Evolutionary conservation across 1,140 invertebrate genomes (phyloP).

Genomic region (Neomicropteryx cornuta): DNA sequence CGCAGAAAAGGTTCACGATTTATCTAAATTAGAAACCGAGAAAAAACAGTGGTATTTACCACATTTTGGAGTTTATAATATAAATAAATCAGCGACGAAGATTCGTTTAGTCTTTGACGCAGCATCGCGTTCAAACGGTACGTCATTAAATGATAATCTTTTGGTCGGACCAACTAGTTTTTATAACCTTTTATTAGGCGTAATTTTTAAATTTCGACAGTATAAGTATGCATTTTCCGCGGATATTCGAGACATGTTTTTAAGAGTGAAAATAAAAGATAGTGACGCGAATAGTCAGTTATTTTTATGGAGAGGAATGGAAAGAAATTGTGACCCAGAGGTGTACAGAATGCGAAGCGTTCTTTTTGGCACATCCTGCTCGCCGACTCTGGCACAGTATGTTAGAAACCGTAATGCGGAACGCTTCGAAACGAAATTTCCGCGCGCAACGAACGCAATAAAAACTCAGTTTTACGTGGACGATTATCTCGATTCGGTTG

Average conservation of each 20-base stretch:
- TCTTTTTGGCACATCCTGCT: slow-evolving; percentile 10
- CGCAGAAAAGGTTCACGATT: too few relatives aligned
- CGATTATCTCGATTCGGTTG: slow-evolving; percentile 5
- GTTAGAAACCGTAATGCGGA: slow-evolving; percentile 7
- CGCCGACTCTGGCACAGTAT: slow-evolving; percentile 10
- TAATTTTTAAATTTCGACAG: too few relatives aligned
- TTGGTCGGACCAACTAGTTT: too few relatives aligned
- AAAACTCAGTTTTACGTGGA: slow-evolving; percentile 6
- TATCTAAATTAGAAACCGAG: too few relatives aligned
- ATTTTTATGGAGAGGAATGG: not conserved
- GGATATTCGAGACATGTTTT: not conserved
- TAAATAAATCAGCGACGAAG: too few relatives aligned
- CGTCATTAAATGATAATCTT: too few relatives aligned
- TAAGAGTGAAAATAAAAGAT: not conserved
- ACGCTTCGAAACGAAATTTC: not conserved
- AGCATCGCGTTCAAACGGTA: too few relatives aligned
- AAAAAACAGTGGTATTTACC: too few relatives aligned
- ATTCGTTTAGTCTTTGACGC: too few relatives aligned
- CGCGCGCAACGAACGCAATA: not conserved
- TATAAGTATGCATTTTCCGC: too few relatives aligned
- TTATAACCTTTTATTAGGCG: too few relatives aligned
- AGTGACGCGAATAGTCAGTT: not conserved
- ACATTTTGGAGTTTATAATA: too few relatives aligned
- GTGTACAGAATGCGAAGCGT: not conserved
- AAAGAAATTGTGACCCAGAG: not conserved